These are phyloP conservation scores for Chlamydotis undulata DNA, from an alignment of 2,113 vertebrate genomes.

Conservation along the genomic window DNA sequence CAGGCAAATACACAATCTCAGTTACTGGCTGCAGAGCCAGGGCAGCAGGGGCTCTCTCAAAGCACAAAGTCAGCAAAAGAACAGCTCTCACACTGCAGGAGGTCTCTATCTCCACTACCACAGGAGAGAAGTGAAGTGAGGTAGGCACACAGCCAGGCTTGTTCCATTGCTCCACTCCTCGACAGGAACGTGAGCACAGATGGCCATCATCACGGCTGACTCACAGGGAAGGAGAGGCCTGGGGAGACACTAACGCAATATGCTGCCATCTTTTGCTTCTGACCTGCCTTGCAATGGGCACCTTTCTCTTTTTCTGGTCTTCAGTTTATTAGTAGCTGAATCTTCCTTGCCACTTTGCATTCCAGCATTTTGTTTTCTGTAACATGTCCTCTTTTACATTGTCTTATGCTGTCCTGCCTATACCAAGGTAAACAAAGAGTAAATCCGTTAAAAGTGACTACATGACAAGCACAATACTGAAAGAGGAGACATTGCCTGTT, in stretches of 20 bases:
- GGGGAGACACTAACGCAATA: background rate
- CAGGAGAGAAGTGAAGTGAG: background rate
- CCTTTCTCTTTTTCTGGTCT: background rate
- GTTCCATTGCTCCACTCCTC: background rate
- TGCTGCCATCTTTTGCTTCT: background rate
- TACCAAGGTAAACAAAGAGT: background rate
- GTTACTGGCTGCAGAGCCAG: background rate
- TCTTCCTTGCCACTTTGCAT: background rate
- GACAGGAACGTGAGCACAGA: fast-evolving
- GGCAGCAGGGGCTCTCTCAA: background rate
- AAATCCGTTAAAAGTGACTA: background rate
- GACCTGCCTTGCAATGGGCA: background rate
- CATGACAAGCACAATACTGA: background rate
- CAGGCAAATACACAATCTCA: background rate
- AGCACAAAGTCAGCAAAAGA: background rate
- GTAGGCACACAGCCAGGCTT: background rate
- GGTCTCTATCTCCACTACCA: background rate
- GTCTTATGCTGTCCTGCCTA: background rate
- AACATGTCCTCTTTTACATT: background rate
- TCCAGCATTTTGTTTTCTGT: background rate
- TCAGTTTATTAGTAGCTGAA: background rate
- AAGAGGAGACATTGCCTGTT: background rate
- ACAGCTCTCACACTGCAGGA: background rate
- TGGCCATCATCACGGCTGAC: background rate
- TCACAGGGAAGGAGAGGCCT: background rate